phyloP scores from a whole-genome alignment of 2,888 invertebrate genomes.

The Drosophila pegasa region DNA sequence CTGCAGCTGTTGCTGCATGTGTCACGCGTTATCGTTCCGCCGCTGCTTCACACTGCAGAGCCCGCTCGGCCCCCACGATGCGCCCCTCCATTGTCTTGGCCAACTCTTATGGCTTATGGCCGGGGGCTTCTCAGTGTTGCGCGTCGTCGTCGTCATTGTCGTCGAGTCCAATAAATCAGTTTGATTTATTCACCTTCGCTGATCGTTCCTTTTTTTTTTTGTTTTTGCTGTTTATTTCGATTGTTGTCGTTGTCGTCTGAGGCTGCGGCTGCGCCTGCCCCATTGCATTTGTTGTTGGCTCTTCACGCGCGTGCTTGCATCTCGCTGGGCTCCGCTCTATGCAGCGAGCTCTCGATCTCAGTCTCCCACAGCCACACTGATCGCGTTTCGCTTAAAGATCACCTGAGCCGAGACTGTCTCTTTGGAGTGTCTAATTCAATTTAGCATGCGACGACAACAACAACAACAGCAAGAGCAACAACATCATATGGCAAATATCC shows the following conservation, averaged over 20 bases:
- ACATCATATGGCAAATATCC: constrained; percentile 58
- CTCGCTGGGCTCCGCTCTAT: constrained; percentile 47
- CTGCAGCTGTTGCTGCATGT: constrained; percentile 59
- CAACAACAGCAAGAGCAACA: constrained; percentile 9
- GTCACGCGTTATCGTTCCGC: constrained; percentile 62
- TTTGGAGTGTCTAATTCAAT: constrained; percentile 63
- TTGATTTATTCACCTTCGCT: constrained; percentile 75
- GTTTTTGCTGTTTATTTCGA: constrained; percentile 59
- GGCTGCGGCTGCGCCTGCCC: constrained; percentile 34
- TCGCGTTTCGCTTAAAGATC: constrained; percentile 48
- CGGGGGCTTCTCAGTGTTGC: constrained; percentile 34
- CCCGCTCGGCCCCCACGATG: neutral
- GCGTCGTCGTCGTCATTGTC: constrained; percentile 63
- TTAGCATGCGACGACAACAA: constrained; percentile 43
- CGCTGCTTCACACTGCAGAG: constrained; percentile 31
- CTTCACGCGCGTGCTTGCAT: constrained; percentile 75
- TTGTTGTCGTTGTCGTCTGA: constrained; percentile 61
- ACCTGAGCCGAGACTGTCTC: constrained; percentile 50
- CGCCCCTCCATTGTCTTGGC: constrained; percentile 46
- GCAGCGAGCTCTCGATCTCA: constrained; percentile 24
- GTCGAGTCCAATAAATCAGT: constrained; percentile 78
- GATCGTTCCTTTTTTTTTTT: constrained; percentile 41
- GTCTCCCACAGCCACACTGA: constrained; percentile 2
- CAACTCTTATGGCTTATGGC: constrained; percentile 37
- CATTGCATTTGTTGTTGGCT: constrained; percentile 52